Evolutionary conservation across 2,888 invertebrate genomes (phyloP), one percentile per base, ranked within the genome.

Genomic region (Tenthredo scrophulariae): DNA sequence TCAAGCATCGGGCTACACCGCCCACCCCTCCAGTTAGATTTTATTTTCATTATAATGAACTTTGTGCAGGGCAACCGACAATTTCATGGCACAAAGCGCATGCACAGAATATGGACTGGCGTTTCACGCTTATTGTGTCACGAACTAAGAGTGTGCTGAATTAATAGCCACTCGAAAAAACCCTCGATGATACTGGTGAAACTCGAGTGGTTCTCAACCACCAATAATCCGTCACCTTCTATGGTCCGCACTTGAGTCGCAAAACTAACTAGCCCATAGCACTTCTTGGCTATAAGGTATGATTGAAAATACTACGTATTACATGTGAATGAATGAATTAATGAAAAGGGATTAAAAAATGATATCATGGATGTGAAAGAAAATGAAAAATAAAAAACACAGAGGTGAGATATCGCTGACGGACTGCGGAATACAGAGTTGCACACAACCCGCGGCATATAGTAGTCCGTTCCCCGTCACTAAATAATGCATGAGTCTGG

Each of bases 41-140:
- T 79, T 84, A 79, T 50, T 62, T 65, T 84, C 84, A 40, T 22
- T 18, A 26, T 50, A 50, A 33, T 10, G 29, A 46, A 46, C 29
- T 26, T 18, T 13, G 72, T 65, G 85, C 85, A 87, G 85, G 88
- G 40, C 29, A 18, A 89, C 90, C 89, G 89, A 90, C 90, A 90
- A 91, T 88, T 89, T 87, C 88, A 9, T 18, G 87, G 85, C 88
- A 89, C 90, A 89, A 89, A 88, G 88, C 88, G 89, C 89, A 89
- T 89, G 89, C 88, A 89, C 88, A 87, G 90, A 89, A 91, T 90
- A 92, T 92, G 92, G 91, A 91, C 91, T 91, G 92, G 91, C 92
- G 91, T 92, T 92, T 92, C 92, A 90, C 92, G 90, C 91, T 90
- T 91, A 91, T 92, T 92, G 92, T 91, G 89, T 89, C 88, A 89